These are phyloP conservation scores for Littorina saxatilis DNA, from an alignment of 1,140 invertebrate genomes.

Conservation along the genomic window DNA sequence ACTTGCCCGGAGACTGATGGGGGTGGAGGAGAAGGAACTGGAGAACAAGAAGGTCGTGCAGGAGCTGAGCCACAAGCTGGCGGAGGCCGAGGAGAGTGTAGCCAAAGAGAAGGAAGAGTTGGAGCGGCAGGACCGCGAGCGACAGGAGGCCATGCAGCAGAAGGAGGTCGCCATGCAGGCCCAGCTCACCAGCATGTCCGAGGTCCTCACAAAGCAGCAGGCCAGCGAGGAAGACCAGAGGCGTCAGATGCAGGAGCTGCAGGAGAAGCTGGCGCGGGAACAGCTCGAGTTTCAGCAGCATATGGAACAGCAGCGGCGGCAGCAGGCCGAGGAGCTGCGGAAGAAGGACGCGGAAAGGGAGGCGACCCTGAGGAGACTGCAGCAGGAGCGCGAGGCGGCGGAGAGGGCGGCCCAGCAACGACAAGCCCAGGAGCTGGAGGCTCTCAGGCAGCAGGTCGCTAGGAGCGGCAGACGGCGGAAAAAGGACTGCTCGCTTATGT, in stretches of 20 bases:
- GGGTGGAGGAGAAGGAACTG: constrained; percentile 1
- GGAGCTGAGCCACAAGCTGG: background rate
- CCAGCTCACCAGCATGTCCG: background rate
- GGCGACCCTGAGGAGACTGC: background rate
- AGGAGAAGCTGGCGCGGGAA: background rate
- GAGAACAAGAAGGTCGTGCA: constrained; percentile 29
- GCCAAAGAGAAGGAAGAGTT: constrained; percentile 15
- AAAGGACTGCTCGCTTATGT: background rate
- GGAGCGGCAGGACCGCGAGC: background rate
- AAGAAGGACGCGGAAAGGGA: background rate
- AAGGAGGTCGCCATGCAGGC: background rate
- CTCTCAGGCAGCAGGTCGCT: background rate
- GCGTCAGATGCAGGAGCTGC: background rate
- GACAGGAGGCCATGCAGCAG: background rate
- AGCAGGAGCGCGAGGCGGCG: background rate
- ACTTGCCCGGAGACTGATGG: background rate
- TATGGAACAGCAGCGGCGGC: constrained; percentile 8
- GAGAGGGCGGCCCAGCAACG: background rate
- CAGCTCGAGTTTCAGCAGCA: background rate
- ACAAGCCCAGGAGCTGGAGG: background rate
- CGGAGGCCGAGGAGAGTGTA: background rate
- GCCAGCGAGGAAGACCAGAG: background rate
- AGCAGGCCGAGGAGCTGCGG: background rate
- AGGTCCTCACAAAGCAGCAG: constrained; percentile 4
- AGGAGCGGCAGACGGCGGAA: background rate